Base-by-base conservation (phyloP, 2,797 vertebrate genomes). In the Urosaurus nigricauda region DNA sequence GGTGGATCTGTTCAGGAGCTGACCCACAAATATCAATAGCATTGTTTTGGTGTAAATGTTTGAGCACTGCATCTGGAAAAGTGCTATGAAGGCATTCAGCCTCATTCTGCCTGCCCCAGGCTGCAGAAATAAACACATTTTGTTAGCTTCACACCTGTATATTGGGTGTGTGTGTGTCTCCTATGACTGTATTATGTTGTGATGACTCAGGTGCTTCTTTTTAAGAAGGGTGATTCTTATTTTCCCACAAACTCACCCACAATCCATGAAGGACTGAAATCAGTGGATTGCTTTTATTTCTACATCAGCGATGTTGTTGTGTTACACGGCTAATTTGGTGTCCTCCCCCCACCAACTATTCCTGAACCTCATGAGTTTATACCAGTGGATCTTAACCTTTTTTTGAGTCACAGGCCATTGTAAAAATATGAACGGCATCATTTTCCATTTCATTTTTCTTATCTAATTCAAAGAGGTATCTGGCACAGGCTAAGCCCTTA, bases 71-170 rank as follows among this genome's bases (percentile, higher is more conserved):
- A 58, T 12, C 26, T 73, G 32, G 47, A 32, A 74, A 8, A 43
- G 19, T 32, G 21, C 56, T 73, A 47, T 32, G 24, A 65, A 53
- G 32, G 63, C n/a, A 81, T 35, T 51, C 84, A 85, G 73, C 14
- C 47, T 14, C 32, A 16, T 73, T 85, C 65, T 47, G 5, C 74
- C 32, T 85, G 77, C 56, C 53, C 13, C 21, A 37, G 77, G 58
- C 56, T 80, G 51, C 26, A 29, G 51, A 24, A 40, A 79, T 83
- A 88, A 88, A 82, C 80, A 73, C 13, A 79, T 19, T 58, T 13
- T 79, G 77, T 13, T 86, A 70, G 40, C 60, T 79, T 70, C 85
- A 79, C 77, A 70, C 2, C 53, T 87, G 51, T 14, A 56, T n/a
- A 32, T 56, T 73, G 9, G 24, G 43, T 29, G 26, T 12, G 43